Evolutionary conservation across 2,113 vertebrate genomes (phyloP), one percentile per base, ranked within the genome.

Genomic region (Recurvirostra avosetta): DNA sequence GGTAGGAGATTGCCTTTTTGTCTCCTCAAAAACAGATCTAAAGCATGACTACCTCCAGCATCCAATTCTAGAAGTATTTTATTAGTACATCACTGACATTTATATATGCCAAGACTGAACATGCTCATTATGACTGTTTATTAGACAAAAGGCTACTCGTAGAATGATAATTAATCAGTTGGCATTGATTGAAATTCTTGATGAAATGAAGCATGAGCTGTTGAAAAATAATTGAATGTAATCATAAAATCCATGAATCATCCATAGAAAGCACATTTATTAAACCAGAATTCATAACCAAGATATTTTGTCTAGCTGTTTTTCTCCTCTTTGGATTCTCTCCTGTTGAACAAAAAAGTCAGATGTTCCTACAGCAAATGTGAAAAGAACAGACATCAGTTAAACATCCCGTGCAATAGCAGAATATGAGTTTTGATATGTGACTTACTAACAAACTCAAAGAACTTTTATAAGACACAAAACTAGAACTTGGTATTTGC

Each of bases 161-260:
- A 74, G 86, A 92, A 85, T 79, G 96, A 94, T 98, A 97, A 98
- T 98, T 97, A 98, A 97, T 98, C 97, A 96, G 95, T 61, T 97
- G 97, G 96, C 96, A 95, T 90, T 98, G 98, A 98, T 81, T 93
- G 97, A 97, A 94, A 94, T 95, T 97, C 96, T 96, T 98, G 97
- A 98, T 96, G 96, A 97, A 98, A 98, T 98, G 97, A 98, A 98
- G 96, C 96, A 97, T 96, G 96, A 97, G 96, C 96, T 96, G 94
- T 96, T 96, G 94, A 97, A 96, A 98, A 98, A 97, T 97, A 98
- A 98, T 98, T 98, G 96, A 98, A 96, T 96, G 94, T 93, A 97
- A 97, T 98, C 97, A 97, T 91, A 96, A 93, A 97, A 90, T 92
- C 94, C 95, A 98, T 98, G 97, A 98, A 98, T 98, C 98, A 98